Base-by-base conservation (phyloP, 2,888 invertebrate species). In the Strigamia maritima region DNA sequence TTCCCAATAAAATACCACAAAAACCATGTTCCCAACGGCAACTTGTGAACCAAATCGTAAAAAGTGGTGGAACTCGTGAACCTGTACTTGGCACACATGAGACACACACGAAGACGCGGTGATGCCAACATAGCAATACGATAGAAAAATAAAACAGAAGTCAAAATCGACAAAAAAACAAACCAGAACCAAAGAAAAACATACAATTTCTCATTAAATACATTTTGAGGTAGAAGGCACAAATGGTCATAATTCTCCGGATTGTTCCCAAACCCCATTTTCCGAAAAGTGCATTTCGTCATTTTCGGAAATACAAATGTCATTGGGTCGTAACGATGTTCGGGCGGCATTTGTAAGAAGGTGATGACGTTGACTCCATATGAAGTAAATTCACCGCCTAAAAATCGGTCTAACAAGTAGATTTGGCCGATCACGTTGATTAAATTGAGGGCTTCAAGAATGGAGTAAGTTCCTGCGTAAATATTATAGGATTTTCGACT, bases 11-110 rank as follows among this genome's bases (percentile, higher is more conserved):
- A 92, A 85, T 95, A 92, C 26, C 96, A 90, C 16, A 96, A 89
- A 94, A 95, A 96, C 95, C 95, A 95, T 86, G 95, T 95, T 0
- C 95, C 95, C 79, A 94, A 87, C 85, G 93, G 93, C 19, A 92
- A 89, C 83, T 92, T 91, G 54, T 89, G 87, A 16, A 92, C 92
- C n/a, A 95, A 89, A 14, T 90, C 89, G 82, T 89, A 89, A 70
- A 81, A 74, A 75, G 81, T 81, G 84, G 94, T 93, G 84, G 92
- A 89, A 10, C 93, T 90, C 70, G 94, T 89, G 82, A 92, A 90
- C 49, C 93, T 90, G 80, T 84, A 84, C 28, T 93, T 90, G 16
- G 93, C 90, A 85, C 93, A 92, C 81, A 96, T 87, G 60, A 95
- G 88, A 78, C 91, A 90, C 31, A 94, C 92, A 60, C 95, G 89